Evolutionary conservation across 2,113 vertebrate genomes (phyloP), one percentile per base, ranked within the genome.

Genomic region (Choloepus hoffmanni): DNA sequence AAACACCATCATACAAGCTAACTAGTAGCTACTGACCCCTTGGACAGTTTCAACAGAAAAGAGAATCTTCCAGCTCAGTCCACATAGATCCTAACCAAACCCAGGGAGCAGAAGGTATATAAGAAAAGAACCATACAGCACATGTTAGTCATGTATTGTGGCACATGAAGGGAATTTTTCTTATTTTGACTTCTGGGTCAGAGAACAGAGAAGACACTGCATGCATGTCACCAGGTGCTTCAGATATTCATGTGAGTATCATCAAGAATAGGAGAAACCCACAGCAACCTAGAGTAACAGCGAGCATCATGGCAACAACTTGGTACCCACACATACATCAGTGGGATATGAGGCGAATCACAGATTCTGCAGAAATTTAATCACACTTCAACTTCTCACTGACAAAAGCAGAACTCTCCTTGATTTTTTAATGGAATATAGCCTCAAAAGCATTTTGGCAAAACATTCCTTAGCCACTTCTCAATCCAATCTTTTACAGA

Each of bases 401-500:
- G 55, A 90, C 53, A 63, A 48, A 24, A 63, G n/a, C 7, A 87
- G 45, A 96, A 36, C 19, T 89, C 21, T 48, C 5, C 30, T 68
- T 23, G 3, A 89, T 19, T 76, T 55, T 62, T 45, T 30, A 93
- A 58, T 40, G 7, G 18, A 87, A 24, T 60, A 87, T 1, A 19
- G 40, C 16, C 5, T n/a, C 74, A 82, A 84, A 89, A 10, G 65
- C 26, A 91, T 40, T 55, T n/a, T 84, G 28, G 89, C 24, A 95
- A 95, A 84, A 89, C 83, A 94, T 81, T 83, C 26, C 30, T 19
- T 55, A 77, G 15, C 72, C 15, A 86, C 19, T 78, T 53, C 4
- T 30, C 15, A 55, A 65, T 43, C 45, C n/a, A 77, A 33, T 88
- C 50, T 88, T 78, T 78, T 48, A 72, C 0, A 77, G 53, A 86